Percentiles rank a stretch among this genome's conserved stretches.
phyloP scores from a whole-genome alignment of 2,113 vertebrate species.

The Pterocles burchelli region DNA sequence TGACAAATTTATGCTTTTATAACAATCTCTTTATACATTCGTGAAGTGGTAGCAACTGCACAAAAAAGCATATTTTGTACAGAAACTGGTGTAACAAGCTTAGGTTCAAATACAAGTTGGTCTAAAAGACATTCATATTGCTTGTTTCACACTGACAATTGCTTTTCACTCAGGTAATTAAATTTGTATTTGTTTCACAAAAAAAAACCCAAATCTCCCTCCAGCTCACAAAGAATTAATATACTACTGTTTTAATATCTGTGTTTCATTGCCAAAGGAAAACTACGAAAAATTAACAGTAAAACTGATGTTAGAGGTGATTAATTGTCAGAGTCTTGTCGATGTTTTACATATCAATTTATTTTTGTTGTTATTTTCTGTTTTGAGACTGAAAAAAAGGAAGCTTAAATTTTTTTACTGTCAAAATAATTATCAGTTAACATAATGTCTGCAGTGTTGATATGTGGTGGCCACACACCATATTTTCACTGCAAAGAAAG shows the following conservation, averaged over 20 bases:
- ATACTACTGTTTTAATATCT: background rate
- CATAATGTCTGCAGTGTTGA: background rate
- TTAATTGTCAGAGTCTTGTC: background rate
- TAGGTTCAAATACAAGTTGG: background rate
- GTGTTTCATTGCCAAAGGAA: background rate
- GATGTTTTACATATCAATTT: rapidly evolving
- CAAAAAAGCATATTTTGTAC: background rate
- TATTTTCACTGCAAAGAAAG: background rate
- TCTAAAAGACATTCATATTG: background rate
- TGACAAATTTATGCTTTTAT: background rate
- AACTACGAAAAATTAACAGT: background rate
- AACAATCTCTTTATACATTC: background rate
- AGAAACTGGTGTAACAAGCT: background rate
- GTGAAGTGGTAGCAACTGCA: background rate
- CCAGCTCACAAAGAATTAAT: background rate
- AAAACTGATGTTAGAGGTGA: background rate
- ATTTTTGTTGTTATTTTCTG: background rate
- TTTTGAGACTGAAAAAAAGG: background rate
- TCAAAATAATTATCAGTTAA: background rate
- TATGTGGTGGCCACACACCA: background rate
- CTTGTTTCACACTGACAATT: background rate
- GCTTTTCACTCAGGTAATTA: background rate
- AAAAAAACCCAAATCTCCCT: background rate
- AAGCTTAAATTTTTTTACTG: background rate
- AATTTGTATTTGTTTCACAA: background rate